Base-by-base conservation (phyloP, 2,113 vertebrate species). In the Atherinomorus stipes region DNA sequence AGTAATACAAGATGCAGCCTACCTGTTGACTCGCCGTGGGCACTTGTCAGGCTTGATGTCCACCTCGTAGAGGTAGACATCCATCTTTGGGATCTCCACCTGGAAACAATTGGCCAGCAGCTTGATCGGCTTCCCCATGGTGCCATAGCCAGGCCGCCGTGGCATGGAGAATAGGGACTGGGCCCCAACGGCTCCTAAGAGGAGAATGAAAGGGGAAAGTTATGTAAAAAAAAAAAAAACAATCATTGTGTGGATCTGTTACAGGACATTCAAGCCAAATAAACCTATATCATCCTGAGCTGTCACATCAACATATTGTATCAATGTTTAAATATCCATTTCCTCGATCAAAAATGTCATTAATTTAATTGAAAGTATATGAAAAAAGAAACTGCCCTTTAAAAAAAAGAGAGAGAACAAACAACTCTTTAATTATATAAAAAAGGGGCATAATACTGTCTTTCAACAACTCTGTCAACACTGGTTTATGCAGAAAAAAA, bases 51-150 rank as follows among this genome's bases (percentile, higher is more conserved):
- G 98, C 94, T 98, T 98, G 94, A 99, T 99, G 88, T 99, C 98
- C 87, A 99, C 97, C 95, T 99, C 97, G 93, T 99, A 99, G 89
- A 99, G 98, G 95, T 98, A 99, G 94, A 99, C 98, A 79, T 99
- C 98, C 95, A 99, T 99, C 96, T 99, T 99, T 95, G 97, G 97
- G 94, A 99, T 99, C 93, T 98, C 98, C 95, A 99, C 98, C 95
- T 99, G 97, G 95, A 99, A 99, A 95, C 97, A 99, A 94, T 99
- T 99, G 95, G 98, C 98, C 96, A 99, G 93, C 93, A 98, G 94
- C 93, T 98, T 99, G 95, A 99, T 99, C 91, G 97, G 97, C 88
- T 99, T 99, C 88, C 97, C 97, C 96, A 98, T 97, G 91, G 97
- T 98, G 95, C 98, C 98, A 97, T 97, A 99, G 93, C 98, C 97